A percentile compares a stretch with the other conserved stretches of the same genome.
Evolutionary conservation across 2,113 vertebrate species (phyloP).

Genomic region (Poeciliopsis turrubarensis): DNA sequence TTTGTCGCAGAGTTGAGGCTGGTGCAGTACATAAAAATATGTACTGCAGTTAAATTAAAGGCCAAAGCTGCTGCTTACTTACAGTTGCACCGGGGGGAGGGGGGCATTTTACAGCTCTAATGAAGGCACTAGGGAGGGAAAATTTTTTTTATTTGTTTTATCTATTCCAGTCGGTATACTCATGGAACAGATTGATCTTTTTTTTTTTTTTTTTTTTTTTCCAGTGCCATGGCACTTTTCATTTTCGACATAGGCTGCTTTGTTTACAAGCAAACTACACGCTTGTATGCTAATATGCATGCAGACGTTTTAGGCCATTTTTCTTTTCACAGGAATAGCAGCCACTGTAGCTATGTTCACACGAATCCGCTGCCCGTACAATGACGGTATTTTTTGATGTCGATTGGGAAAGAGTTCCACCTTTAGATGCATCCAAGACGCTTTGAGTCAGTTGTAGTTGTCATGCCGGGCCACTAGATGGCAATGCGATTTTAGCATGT

Average conservation of each 20-base stretch:
- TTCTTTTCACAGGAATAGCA: background rate
- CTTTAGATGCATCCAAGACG: too few relatives aligned
- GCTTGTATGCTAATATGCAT: constrained; percentile 18
- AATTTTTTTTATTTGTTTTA: constrained; percentile 52
- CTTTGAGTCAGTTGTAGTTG: too few relatives aligned
- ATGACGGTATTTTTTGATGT: too few relatives aligned
- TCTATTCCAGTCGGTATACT: constrained; percentile 13
- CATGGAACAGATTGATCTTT: constrained; percentile 16
- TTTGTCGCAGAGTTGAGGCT: constrained; percentile 53
- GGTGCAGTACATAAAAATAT: constrained; percentile 43
- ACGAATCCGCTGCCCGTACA: too few relatives aligned
- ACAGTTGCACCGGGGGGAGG: constrained; percentile 18
- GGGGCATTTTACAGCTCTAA: constrained; percentile 40
- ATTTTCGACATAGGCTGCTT: constrained; percentile 6
- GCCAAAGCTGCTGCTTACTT: constrained; percentile 51
- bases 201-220: constrained; percentile 14
- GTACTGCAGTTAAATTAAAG: too few relatives aligned
- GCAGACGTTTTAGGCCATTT: background rate
- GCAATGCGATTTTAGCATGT: too few relatives aligned
- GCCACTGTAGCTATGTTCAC: too few relatives aligned
- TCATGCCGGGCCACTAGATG: too few relatives aligned
- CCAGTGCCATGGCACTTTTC: constrained; percentile 29
- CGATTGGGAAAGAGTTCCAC: too few relatives aligned
- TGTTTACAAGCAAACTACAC: constrained; percentile 20
- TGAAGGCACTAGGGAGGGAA: constrained; percentile 33